Percentiles rank a stretch among this genome's conserved stretches.
Conservation (phyloP, 2,113 vertebrate species). For the Lynx canadensis region DNA sequence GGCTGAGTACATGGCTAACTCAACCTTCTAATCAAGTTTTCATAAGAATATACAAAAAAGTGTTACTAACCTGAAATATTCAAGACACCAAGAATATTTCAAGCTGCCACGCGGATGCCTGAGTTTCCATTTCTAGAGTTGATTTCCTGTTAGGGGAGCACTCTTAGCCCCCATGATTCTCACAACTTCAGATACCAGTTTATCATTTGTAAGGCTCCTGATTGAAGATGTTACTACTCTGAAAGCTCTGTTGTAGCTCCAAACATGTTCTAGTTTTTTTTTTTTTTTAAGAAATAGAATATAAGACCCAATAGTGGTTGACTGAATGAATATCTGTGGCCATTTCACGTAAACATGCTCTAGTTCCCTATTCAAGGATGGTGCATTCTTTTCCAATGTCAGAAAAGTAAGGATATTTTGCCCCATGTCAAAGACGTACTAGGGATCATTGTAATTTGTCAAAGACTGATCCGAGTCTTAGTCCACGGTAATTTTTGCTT, state of each 20-base stretch:
- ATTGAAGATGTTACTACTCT: neutral
- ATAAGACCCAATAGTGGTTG: neutral
- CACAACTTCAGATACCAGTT: neutral
- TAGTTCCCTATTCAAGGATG: neutral
- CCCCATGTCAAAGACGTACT: slow-evolving; percentile 65
- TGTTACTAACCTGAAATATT: neutral
- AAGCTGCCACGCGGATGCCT: neutral
- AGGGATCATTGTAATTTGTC: slow-evolving; percentile 59
- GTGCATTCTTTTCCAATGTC: neutral
- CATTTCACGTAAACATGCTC: neutral
- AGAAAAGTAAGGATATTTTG: slow-evolving; percentile 66
- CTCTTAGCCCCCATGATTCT: neutral
- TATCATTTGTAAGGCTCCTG: neutral
- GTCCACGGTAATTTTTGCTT: slow-evolving; percentile 56
- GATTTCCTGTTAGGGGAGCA: neutral
- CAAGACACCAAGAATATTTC: neutral
- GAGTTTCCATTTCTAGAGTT: neutral
- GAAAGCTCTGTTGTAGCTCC: neutral
- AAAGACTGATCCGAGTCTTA: slow-evolving; percentile 58
- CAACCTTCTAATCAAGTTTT: neutral
- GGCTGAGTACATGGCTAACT: neutral
- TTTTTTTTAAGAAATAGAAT: neutral
- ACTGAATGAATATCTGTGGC: neutral
- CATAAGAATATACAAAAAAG: neutral
- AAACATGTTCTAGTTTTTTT: neutral